These are phyloP conservation scores for Grammomys dolichurus DNA, from an alignment of 2,113 vertebrate genomes.

Conservation along the genomic window DNA sequence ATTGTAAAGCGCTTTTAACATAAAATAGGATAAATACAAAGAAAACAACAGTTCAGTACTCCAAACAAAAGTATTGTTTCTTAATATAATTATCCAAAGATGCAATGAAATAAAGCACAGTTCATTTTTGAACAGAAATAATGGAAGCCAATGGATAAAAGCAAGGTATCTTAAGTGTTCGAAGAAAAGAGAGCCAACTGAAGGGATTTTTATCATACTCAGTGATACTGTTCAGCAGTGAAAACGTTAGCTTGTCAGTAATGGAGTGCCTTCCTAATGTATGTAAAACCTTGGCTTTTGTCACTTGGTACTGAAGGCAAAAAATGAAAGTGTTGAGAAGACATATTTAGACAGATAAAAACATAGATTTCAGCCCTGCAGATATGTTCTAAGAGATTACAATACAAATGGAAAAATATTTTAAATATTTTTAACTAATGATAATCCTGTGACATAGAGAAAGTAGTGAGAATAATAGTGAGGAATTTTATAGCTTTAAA, in stretches of 20 bases:
- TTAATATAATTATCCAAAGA: not conserved
- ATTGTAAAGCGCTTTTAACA: conserved; percentile 7
- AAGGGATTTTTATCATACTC: not conserved
- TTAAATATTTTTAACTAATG: not conserved
- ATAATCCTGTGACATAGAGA: not conserved
- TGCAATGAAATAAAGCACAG: not conserved
- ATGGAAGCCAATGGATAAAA: not conserved
- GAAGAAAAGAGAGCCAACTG: not conserved
- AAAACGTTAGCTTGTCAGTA: not conserved
- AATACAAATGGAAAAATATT: not conserved
- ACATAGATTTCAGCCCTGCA: not conserved
- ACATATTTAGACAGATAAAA: conserved; percentile 11
- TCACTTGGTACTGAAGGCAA: not conserved
- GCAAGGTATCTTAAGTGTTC: not conserved
- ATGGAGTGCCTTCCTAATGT: not conserved
- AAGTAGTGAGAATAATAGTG: not conserved
- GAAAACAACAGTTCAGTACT: not conserved
- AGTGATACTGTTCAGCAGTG: conserved; percentile 1
- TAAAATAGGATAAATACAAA: not conserved
- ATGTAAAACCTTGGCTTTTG: not conserved
- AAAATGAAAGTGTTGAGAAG: not conserved
- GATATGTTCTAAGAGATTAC: not conserved
- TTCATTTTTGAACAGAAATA: not conserved
- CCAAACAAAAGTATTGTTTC: not conserved
- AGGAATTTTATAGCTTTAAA: not conserved